Evolutionary conservation across 1,140 invertebrate species (phyloP).

Genomic region (Aphelenchoides avenae): DNA sequence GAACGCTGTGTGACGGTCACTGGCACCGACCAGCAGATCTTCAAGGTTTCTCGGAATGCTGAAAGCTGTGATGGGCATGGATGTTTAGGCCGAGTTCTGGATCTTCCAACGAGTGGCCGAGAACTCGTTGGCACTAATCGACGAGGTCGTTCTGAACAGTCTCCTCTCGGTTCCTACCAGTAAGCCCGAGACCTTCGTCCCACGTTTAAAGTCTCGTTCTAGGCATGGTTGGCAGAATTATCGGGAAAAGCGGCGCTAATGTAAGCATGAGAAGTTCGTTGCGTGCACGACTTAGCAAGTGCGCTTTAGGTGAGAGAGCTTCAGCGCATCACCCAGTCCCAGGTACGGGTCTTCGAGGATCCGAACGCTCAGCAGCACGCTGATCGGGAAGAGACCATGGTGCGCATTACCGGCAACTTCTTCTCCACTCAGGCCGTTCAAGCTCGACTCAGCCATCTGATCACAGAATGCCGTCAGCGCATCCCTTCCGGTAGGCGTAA

Average conservation of each 20-base stretch:
- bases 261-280: too few relatives aligned
- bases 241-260: slow-evolving; percentile 30
- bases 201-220: too few relatives aligned
- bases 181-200: too few relatives aligned
- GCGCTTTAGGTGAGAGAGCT: slow-evolving; percentile 22
- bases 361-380: slow-evolving; percentile 6
- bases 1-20: background rate
- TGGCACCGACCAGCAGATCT: slow-evolving; percentile 1
- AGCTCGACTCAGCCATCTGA: slow-evolving; percentile 21
- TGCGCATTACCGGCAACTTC: slow-evolving; percentile 17
- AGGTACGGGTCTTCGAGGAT: slow-evolving; percentile 25
- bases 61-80: slow-evolving; percentile 1
- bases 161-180: too few relatives aligned
- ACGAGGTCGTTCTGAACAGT: too few relatives aligned
- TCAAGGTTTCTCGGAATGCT: slow-evolving; percentile 9
- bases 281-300: too few relatives aligned
- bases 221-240: slow-evolving; percentile 30
- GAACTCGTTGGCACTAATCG: too few relatives aligned
- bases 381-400: slow-evolving; percentile 12
- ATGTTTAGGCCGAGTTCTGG: slow-evolving; percentile 12
- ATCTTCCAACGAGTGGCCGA: slow-evolving; percentile 17
- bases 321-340: slow-evolving; percentile 11
- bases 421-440: slow-evolving; percentile 28
- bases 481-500: too few relatives aligned
- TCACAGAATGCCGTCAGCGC: slow-evolving; percentile 24